Base-by-base conservation (phyloP, 2,113 vertebrate genomes). In the Corapipo altera region DNA sequence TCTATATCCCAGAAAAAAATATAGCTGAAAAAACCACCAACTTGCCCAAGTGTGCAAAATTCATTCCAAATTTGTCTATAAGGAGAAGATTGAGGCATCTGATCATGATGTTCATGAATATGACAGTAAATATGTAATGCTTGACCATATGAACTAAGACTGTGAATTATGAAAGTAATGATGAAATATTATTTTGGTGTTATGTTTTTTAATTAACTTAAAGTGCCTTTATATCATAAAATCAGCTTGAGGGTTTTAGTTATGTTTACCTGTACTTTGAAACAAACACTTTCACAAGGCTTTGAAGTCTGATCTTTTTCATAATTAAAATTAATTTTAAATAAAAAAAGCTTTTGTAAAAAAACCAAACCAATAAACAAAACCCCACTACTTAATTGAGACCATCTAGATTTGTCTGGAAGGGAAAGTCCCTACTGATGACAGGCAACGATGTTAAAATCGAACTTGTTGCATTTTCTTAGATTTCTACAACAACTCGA, bases 171-270 rank as follows among this genome's bases (percentile, higher is more conserved):
- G n/a, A 90, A 71, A 92, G 15, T 28, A 75, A 82, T 30, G 3
- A 8, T 35, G 23, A 85, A 93, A 72, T 8, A 43, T 32, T 41
- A 20, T 7, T 78, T 51, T 46, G 5, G 5, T 23, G 10, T 78
- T 87, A 33, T 77, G 21, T 2, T 71, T 85, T 71, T 86, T 46
- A 72, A 61, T 44, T 73, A 74, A 27, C 15, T 66, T 41, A 46
- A 91, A n/a, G 1, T 0, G 0, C 2, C 3, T 43, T 41, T n/a
- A 8, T 51, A 37, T 39, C 15, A 32, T n/a, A 49, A 86, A 83
- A 89, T 20, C 14, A 61, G 11, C 8, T 27, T 27, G 26, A 44
- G 9, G 5, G 5, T 2, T 43, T 84, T 33, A n/a, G 19, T 39
- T 54, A 49, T 54, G 11, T 37, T 81, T 77, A 57, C 15, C 4